phyloP scores from a whole-genome alignment of 2,113 vertebrate species.

The Tupaia chinensis region DNA sequence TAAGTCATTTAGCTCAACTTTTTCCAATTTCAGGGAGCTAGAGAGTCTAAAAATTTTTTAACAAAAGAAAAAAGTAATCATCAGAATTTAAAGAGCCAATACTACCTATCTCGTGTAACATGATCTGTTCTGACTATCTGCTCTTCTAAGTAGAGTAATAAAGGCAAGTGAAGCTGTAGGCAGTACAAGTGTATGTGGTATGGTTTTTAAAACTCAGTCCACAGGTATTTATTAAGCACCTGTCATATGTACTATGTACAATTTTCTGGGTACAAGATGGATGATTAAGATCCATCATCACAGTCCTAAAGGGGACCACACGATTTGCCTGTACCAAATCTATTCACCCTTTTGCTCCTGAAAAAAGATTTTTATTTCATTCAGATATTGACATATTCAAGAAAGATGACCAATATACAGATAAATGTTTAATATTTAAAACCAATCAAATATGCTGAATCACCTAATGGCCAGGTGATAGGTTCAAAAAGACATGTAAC shows the following conservation, averaged over 20 bases:
- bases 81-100: neutral
- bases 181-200: neutral
- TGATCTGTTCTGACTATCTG: neutral
- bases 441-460: neutral
- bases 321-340: neutral
- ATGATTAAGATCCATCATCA: neutral
- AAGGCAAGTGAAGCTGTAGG: neutral
- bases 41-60: neutral
- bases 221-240: neutral
- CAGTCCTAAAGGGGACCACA: neutral
- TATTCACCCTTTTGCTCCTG: neutral
- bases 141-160: neutral
- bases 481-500: neutral
- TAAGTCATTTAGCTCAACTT: neutral
- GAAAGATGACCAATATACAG: neutral
- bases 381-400: neutral
- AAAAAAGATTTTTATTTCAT: constrained; percentile 9
- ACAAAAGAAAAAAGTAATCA: neutral
- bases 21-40: neutral
- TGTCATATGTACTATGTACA: neutral
- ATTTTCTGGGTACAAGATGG: neutral
- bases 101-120: neutral
- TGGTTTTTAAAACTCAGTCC: neutral
- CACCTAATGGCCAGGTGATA: neutral
- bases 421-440: constrained; percentile 7